These are phyloP conservation scores for Oxycera nigricornis DNA, from an alignment of 2,888 invertebrate species.

Conservation along the genomic window DNA sequence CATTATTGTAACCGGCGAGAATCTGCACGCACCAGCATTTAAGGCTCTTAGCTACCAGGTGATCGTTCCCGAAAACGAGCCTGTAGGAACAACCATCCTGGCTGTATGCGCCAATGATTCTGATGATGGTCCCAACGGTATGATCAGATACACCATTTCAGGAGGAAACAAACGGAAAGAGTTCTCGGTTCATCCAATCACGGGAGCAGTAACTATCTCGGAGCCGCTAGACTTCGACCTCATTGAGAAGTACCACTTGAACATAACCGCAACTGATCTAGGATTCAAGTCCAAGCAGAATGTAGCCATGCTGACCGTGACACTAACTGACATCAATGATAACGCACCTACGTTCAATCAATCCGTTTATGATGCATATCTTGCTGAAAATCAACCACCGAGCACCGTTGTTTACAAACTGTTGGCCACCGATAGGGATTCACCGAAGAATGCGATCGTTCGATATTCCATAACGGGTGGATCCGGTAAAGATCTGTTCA, in stretches of 20 bases:
- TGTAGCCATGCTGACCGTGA: slow-evolving; percentile 82
- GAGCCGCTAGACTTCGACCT: slow-evolving; percentile 86
- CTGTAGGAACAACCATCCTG: slow-evolving; percentile 82
- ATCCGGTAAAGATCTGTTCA: slow-evolving; percentile 76
- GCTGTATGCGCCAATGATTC: slow-evolving; percentile 85
- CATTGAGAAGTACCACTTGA: slow-evolving; percentile 82
- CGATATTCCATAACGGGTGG: slow-evolving; percentile 83
- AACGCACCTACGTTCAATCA: slow-evolving; percentile 89
- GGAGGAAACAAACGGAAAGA: slow-evolving; percentile 82
- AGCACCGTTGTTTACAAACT: slow-evolving; percentile 79
- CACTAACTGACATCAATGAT: slow-evolving; percentile 91
- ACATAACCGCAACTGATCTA: slow-evolving; percentile 86
- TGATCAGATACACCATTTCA: slow-evolving; percentile 82
- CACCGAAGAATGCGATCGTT: slow-evolving; percentile 84
- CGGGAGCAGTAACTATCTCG: slow-evolving; percentile 81
- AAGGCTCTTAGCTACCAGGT: slow-evolving; percentile 86
- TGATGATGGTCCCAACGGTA: slow-evolving; percentile 89
- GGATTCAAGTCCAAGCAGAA: slow-evolving; percentile 81
- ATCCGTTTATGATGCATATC: slow-evolving; percentile 75
- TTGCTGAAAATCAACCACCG: slow-evolving; percentile 82
- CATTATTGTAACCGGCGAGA: slow-evolving; percentile 85
- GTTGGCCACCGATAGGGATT: slow-evolving; percentile 83
- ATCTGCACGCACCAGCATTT: slow-evolving; percentile 80
- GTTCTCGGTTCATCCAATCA: slow-evolving; percentile 78
- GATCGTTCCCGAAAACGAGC: slow-evolving; percentile 90